Evolutionary conservation across 2,113 vertebrate species (phyloP).

Genomic region (Ceyx cyanopectus): DNA sequence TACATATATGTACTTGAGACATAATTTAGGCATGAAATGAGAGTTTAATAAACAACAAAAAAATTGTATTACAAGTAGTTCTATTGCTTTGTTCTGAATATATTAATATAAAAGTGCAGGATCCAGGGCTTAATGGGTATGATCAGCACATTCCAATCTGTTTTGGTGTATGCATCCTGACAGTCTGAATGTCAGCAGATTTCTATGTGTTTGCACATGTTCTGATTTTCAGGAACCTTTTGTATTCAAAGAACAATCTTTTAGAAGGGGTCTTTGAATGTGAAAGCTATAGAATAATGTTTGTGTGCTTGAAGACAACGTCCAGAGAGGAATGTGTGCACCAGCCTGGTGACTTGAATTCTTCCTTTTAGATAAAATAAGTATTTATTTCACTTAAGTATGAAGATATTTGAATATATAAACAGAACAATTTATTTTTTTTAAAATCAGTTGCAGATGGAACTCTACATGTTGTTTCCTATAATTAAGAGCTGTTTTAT

Average conservation of each 20-base stretch:
- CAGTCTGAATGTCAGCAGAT: not conserved
- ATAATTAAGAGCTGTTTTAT: not conserved
- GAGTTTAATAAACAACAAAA: not conserved
- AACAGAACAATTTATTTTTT: not conserved
- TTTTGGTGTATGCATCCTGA: not conserved
- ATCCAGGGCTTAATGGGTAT: not conserved
- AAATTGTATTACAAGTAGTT: not conserved
- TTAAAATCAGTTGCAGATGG: slow-evolving; percentile 9
- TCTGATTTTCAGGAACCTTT: not conserved
- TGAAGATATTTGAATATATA: not conserved
- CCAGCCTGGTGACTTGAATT: not conserved
- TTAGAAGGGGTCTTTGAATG: not conserved
- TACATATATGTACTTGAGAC: not conserved
- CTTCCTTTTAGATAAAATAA: not conserved
- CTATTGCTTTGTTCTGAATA: not conserved
- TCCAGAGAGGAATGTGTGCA: not conserved
- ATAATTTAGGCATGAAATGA: not conserved
- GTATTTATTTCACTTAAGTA: not conserved
- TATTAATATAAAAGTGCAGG: not conserved
- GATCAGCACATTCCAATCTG: not conserved
- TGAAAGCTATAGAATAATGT: not conserved
- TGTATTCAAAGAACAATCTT: not conserved
- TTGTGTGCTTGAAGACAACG: not conserved
- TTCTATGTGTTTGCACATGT: accelerated
- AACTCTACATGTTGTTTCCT: slow-evolving; percentile 20